Evolutionary conservation across 2,797 vertebrate species (phyloP).

Genomic region (Cygnus olor): DNA sequence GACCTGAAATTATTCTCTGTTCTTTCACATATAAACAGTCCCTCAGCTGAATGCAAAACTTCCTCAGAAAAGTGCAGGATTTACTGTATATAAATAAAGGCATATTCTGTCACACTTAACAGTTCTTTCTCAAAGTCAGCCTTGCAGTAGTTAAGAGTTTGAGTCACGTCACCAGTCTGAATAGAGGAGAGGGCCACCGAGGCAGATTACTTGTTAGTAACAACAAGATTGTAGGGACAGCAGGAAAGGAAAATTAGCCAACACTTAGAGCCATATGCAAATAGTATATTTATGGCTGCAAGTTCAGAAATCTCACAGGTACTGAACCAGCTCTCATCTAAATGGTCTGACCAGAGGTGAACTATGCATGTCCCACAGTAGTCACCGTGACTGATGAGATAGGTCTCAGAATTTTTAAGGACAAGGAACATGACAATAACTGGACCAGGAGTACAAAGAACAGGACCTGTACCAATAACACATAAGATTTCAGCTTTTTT

Average conservation of each 20-base stretch:
- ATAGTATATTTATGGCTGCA: neutral
- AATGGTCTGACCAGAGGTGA: neutral
- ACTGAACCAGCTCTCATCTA: neutral
- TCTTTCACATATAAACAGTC: neutral
- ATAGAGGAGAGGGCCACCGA: neutral
- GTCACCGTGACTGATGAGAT: neutral
- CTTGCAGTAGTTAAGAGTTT: neutral
- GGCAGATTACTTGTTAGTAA: neutral
- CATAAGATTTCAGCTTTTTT: neutral
- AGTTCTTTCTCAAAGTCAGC: neutral
- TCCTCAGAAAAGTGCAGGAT: neutral
- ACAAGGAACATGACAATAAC: neutral
- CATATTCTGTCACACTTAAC: rapidly evolving
- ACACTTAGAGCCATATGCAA: neutral
- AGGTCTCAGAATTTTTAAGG: neutral
- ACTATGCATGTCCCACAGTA: neutral
- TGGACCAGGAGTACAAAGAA: neutral
- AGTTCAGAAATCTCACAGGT: neutral
- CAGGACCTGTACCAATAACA: neutral
- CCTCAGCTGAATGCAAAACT: neutral
- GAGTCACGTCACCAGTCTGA: neutral
- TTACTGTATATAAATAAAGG: neutral
- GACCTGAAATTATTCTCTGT: neutral
- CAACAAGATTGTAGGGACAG: neutral
- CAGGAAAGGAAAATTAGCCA: neutral